Evolutionary conservation across 2,888 invertebrate genomes (phyloP).

Genomic region (Acleris holmiana): DNA sequence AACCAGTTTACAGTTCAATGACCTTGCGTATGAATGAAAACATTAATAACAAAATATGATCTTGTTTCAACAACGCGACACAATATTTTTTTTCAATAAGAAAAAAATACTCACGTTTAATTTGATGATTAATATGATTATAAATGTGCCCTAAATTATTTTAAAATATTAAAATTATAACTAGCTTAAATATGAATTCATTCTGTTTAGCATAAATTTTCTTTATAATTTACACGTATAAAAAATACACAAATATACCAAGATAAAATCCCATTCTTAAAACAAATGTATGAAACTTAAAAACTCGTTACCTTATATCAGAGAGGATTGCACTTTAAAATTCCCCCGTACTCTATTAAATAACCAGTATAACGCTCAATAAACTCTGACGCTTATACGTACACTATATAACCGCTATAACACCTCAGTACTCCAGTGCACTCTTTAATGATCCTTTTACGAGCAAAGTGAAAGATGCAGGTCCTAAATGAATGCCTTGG

Average conservation of each 20-base stretch:
- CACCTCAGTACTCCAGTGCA: constrained; percentile 8
- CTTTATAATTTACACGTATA: neutral
- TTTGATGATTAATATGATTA: no score
- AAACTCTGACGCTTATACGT: neutral
- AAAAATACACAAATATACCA: neutral
- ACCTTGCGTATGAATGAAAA: constrained; percentile 30
- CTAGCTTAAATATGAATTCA: no score
- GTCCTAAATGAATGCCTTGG: constrained; percentile 8
- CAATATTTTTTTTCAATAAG: neutral
- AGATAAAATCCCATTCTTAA: no score
- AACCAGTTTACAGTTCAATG: constrained; percentile 30
- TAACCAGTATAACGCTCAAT: constrained; percentile 1
- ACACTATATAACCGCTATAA: neutral
- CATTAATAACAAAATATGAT: constrained; percentile 9
- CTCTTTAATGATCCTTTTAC: constrained; percentile 14
- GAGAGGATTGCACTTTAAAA: no score
- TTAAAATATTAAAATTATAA: no score
- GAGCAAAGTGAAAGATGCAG: constrained; percentile 9
- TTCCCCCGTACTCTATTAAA: neutral
- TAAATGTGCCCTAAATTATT: no score
- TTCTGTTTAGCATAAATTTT: neutral
- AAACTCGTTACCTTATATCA: no score
- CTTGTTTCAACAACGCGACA: neutral
- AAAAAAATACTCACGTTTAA: neutral
- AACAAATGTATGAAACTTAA: no score